A percentile compares a stretch with the other conserved stretches of the same genome.
These are phyloP conservation scores for Eulemur coronatus DNA, from an alignment of 2,797 vertebrate species.

Conservation along the genomic window DNA sequence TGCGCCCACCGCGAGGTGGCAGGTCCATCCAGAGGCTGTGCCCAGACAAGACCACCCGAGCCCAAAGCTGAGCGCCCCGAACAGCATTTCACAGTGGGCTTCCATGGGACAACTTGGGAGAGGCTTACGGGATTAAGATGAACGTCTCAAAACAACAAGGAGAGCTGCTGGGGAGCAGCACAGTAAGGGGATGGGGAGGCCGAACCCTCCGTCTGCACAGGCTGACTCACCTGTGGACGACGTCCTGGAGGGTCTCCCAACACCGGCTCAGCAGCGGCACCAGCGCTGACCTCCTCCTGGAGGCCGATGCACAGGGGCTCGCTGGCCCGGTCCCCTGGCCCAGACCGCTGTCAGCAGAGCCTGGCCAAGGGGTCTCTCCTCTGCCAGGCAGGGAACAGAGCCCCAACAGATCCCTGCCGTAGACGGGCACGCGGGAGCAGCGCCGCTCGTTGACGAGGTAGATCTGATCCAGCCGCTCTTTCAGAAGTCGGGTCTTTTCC, in stretches of 20 bases:
- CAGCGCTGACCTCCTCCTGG: slow-evolving; percentile 79
- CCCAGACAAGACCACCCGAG: not conserved
- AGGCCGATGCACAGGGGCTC: slow-evolving; percentile 83
- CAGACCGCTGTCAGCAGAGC: slow-evolving; percentile 65
- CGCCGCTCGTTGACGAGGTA: slow-evolving; percentile 92
- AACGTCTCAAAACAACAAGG: too few species aligned
- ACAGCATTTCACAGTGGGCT: not conserved
- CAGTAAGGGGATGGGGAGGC: not conserved
- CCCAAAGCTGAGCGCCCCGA: not conserved
- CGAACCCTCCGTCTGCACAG: too few species aligned
- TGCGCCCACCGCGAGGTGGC: too few species aligned
- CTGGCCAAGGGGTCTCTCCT: slow-evolving; percentile 44
- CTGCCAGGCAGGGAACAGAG: slow-evolving; percentile 84
- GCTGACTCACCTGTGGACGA: slow-evolving; percentile 88
- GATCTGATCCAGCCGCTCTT: slow-evolving; percentile 92
- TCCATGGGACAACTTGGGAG: not conserved
- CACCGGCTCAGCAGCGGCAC: slow-evolving; percentile 84
- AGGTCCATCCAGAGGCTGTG: not conserved
- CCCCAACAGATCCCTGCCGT: slow-evolving; percentile 91
- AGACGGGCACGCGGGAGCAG: slow-evolving; percentile 90
- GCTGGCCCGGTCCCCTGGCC: slow-evolving; percentile 91
- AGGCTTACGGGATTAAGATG: not conserved
- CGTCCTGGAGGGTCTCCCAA: slow-evolving; percentile 82
- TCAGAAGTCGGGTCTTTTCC: slow-evolving; percentile 91
- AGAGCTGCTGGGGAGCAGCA: not conserved